Evolutionary conservation across 2,888 invertebrate genomes (phyloP), one percentile per base, ranked within the genome.

Genomic region (Xestia ashworthii): DNA sequence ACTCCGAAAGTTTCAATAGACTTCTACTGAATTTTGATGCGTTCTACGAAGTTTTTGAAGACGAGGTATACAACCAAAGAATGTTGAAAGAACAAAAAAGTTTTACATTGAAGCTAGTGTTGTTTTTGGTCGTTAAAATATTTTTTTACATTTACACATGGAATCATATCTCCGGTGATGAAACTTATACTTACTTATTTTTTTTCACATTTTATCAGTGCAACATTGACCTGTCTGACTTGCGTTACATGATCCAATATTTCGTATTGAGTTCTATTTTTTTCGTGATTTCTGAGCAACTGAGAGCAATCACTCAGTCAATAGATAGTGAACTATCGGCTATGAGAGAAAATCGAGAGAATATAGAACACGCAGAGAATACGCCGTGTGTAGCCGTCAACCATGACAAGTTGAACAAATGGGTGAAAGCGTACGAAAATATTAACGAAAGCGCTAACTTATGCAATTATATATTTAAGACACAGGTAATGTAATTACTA

Each of bases 381-480:
- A 25, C 60, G 60, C 55, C 46, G 11, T 44, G 22, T 12, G 64
- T n/a, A 58, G 32, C n/a, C 5, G 14, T 58, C 12, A 55, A 66
- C 9, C 53, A 65, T 19, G 69, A 83, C 32, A 82, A 84, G 14
- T 77, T 92, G 48, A 85, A 91, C 48, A 87, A 87, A 76, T 92
- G 91, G 92, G 87, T 86, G 9, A 74, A 77, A 14, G 88, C 90
- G 0, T 93, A 92, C 50, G 88, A 83, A 11, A 89, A 88, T 76
- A 82, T 92, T 14, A 87, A 85, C 38, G 83, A 88, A 38, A 89
- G 84, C 76, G 89, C 89, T 22, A 87, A 89, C 46, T 62, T 91
- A 41, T 90, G 86, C 65, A 91, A 90, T 67, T 16, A 70, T 6
- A 88, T 91, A 48, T 92, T 92, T 71, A 88, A 89, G 53, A 65